phyloP scores from a whole-genome alignment of 2,797 vertebrate species.

The Gambusia yucatana region DNA sequence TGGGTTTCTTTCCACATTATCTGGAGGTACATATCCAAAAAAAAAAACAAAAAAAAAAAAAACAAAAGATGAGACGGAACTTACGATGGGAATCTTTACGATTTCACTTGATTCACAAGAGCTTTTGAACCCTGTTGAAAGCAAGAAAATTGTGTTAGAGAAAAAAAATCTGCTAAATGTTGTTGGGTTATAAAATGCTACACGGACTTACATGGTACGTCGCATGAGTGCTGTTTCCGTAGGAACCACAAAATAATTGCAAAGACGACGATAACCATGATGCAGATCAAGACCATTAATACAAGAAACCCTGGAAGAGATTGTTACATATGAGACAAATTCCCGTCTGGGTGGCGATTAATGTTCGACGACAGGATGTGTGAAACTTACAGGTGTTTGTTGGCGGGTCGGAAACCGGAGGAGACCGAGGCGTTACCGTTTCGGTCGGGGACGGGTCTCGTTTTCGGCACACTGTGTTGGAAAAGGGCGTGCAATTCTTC shows the following conservation, averaged over 20 bases:
- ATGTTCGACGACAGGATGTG: background rate
- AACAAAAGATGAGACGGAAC: constrained; percentile 28
- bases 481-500: constrained; percentile 74
- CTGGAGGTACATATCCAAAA: too few species aligned
- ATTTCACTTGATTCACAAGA: constrained; percentile 65
- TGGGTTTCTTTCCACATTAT: too few species aligned
- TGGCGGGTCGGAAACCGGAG: constrained; percentile 11
- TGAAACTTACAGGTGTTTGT: constrained; percentile 38
- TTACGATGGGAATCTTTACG: constrained; percentile 84
- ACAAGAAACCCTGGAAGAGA: constrained; percentile 49
- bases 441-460: constrained; percentile 38
- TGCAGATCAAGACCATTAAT: constrained; percentile 5
- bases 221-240: constrained; percentile 49
- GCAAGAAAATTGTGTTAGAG: background rate
- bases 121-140: constrained; percentile 64
- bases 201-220: constrained; percentile 65
- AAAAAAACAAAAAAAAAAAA: accelerated
- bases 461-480: constrained; percentile 79
- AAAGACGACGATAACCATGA: background rate
- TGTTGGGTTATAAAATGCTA: background rate
- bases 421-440: background rate
- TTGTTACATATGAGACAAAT: background rate
- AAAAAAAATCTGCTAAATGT: background rate
- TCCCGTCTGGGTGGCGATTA: background rate
- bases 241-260: constrained; percentile 48